A percentile compares a stretch with the other conserved stretches of the same genome.
Conservation (phyloP, 1,140 invertebrate genomes). For the Schlechtendalia chinensis region DNA sequence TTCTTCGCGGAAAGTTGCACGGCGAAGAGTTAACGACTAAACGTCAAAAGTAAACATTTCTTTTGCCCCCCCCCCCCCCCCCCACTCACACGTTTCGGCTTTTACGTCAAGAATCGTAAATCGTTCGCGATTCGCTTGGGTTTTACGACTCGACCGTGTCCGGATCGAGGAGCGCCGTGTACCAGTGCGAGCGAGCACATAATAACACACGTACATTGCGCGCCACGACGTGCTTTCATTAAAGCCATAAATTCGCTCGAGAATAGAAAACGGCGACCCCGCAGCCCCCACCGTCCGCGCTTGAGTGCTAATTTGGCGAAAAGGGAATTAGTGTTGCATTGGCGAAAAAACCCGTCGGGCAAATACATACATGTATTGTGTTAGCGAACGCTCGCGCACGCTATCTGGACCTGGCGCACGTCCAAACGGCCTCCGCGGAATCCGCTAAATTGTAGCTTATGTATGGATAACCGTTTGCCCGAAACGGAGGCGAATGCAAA, state of each 20-base stretch:
- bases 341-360: conserved; percentile 37
- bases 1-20: background rate
- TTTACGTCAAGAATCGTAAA: background rate
- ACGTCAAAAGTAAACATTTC: background rate
- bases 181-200: too few relatives aligned
- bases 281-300: background rate
- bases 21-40: background rate
- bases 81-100: too few relatives aligned
- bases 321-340: conserved; percentile 39
- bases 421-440: conserved; percentile 27
- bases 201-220: background rate
- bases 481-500: conserved; percentile 42
- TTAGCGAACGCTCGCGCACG: background rate
- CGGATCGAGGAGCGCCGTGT: too few relatives aligned
- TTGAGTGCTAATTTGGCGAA: conserved; percentile 47
- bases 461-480: conserved; percentile 37
- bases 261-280: conserved; percentile 31
- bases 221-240: conserved; percentile 3
- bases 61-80: too few relatives aligned
- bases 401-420: conserved; percentile 14
- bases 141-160: background rate
- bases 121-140: background rate
- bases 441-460: conserved; percentile 47
- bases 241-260: conserved; percentile 12
- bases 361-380: conserved; percentile 19